These are phyloP conservation scores for Apeira syringaria DNA, from an alignment of 2,888 invertebrate genomes.

Conservation along the genomic window DNA sequence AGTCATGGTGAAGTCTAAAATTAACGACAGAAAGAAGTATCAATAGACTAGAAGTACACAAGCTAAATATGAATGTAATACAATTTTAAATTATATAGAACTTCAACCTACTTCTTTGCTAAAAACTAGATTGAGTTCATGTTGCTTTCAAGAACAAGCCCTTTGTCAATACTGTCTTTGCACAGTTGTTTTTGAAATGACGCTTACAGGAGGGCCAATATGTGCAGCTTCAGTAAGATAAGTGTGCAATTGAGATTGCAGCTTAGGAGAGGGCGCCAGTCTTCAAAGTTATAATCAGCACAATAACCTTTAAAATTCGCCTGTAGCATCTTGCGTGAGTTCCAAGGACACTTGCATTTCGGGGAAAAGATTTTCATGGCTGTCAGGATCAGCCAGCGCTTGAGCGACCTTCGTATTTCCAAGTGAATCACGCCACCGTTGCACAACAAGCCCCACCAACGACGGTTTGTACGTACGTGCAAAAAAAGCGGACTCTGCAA, in stretches of 20 bases:
- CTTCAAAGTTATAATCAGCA: background rate
- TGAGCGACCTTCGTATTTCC: constrained; percentile 11
- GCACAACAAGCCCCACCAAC: constrained; percentile 19
- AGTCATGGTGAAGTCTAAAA: too few species aligned
- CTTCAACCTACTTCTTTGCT: too few species aligned
- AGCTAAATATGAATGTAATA: too few species aligned
- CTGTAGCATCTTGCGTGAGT: background rate
- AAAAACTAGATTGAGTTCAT: too few species aligned
- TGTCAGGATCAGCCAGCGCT: constrained; percentile 24
- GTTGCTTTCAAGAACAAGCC: too few species aligned
- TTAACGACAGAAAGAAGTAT: too few species aligned
- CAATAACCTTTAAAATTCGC: background rate
- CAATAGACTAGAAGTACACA: too few species aligned
- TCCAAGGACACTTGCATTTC: constrained; percentile 24
- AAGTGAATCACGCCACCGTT: constrained; percentile 20
- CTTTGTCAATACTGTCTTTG: too few species aligned
- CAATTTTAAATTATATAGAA: too few species aligned
- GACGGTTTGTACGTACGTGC: constrained; percentile 25
- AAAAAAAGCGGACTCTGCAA: constrained; percentile 21
- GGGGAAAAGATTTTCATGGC: constrained; percentile 18
- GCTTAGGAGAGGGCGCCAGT: background rate
- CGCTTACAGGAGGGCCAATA: too few species aligned
- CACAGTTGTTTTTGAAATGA: too few species aligned
- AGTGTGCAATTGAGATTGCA: background rate
- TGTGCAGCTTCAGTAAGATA: too few species aligned